Conservation (phyloP, 2,113 vertebrate species). For the Tympanuchus pallidicinctus region DNA sequence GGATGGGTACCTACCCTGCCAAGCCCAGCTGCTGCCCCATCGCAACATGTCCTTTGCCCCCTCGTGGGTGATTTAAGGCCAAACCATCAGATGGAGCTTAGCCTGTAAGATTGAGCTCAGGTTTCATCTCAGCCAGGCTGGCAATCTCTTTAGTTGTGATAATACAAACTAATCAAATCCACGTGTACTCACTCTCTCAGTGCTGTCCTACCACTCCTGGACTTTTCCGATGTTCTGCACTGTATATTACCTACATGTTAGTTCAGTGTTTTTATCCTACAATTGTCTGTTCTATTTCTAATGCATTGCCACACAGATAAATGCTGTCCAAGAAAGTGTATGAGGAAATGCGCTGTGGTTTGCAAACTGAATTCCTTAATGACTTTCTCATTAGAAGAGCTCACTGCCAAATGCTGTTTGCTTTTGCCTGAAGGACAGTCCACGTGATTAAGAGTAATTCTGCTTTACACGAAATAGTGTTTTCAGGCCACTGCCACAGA, state of each 20-base stretch:
- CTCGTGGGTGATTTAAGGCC: not conserved
- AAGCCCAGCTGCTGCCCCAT: not conserved
- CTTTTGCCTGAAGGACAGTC: not conserved
- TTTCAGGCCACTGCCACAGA: conserved; percentile 24
- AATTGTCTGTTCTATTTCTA: not conserved
- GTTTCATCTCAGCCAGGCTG: not conserved
- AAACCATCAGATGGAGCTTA: not conserved
- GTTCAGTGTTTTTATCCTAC: not conserved
- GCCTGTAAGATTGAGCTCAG: not conserved
- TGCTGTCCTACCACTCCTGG: not conserved
- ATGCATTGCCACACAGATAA: not conserved
- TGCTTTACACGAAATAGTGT: conserved; percentile 1
- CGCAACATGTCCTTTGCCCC: not conserved
- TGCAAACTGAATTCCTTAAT: conserved; percentile 57
- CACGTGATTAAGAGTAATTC: not conserved
- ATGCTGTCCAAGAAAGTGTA: conserved; percentile 11
- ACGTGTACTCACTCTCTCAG: not conserved
- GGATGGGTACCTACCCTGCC: not conserved
- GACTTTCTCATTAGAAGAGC: conserved; percentile 48
- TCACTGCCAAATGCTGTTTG: conserved; percentile 58
- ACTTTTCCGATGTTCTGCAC: rapidly evolving
- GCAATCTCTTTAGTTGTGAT: not conserved
- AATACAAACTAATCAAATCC: not conserved
- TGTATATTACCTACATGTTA: rapidly evolving
- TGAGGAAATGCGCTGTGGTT: conserved; percentile 37